Conservation (phyloP, 1,140 invertebrate genomes). For the Hydropsyche tenuis region DNA sequence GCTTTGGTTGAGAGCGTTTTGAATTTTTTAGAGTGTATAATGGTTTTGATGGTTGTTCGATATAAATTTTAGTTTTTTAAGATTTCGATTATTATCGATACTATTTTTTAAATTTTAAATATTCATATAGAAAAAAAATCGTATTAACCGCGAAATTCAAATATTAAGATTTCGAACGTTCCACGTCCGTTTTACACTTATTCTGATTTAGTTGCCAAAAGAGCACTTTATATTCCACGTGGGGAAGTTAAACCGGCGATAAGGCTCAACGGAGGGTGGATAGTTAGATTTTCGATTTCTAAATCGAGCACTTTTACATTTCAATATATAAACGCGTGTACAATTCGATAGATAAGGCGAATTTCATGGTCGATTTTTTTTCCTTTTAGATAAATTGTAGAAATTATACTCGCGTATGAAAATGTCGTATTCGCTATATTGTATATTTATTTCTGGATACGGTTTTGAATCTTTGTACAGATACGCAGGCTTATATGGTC, state of each 20-base stretch:
- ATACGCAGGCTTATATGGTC: not conserved
- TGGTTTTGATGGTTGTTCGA: no score
- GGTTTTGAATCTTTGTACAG: not conserved
- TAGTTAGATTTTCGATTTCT: slow-evolving; percentile 39
- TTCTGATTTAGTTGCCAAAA: slow-evolving; percentile 40
- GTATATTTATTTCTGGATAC: not conserved
- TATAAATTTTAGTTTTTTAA: no score
- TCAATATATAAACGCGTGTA: not conserved
- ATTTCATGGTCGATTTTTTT: slow-evolving; percentile 32
- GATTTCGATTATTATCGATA: no score
- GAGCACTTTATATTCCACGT: slow-evolving; percentile 35
- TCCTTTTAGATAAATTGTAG: no score
- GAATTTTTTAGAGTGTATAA: no score
- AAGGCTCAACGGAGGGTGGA: slow-evolving; percentile 34
- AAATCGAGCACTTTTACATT: not conserved
- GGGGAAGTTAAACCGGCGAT: slow-evolving; percentile 27
- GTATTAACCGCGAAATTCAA: not conserved
- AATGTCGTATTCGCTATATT: not conserved
- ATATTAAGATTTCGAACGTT: not conserved
- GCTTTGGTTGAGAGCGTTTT: no score
- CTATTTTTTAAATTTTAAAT: no score
- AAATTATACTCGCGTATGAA: not conserved
- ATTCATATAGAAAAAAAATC: no score
- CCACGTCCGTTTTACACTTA: slow-evolving; percentile 21
- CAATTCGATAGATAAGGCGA: slow-evolving; percentile 18